Evolutionary conservation across 1,140 invertebrate genomes (phyloP).

Genomic region (Phortica variegata): DNA sequence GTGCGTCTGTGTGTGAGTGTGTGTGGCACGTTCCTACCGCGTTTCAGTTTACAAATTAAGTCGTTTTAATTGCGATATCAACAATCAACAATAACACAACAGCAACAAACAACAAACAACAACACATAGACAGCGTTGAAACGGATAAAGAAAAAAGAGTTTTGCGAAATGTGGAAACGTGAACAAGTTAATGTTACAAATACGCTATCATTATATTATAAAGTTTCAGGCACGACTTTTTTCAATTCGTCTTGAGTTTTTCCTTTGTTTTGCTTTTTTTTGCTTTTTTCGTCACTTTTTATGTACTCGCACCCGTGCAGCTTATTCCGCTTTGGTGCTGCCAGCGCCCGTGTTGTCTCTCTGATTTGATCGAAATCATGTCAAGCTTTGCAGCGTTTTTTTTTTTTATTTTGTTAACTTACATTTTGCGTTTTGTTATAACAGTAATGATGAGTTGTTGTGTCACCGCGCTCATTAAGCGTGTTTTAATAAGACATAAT

Average conservation of each 20-base stretch:
- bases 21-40: slow-evolving; percentile 10
- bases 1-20: slow-evolving; percentile 3
- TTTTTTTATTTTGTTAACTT: not conserved
- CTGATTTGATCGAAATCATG: no score
- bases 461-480: not conserved
- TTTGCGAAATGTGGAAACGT: no score
- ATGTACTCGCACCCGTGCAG: not conserved
- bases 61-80: slow-evolving; percentile 56
- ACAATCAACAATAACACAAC: slow-evolving; percentile 20
- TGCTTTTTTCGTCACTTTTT: slow-evolving; percentile 16
- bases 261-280: slow-evolving; percentile 32
- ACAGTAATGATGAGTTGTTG: no score
- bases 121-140: no score
- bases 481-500: no score
- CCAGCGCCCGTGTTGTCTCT: no score
- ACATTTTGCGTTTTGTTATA: no score
- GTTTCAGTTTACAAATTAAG: slow-evolving; percentile 52
- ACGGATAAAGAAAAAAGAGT: slow-evolving; percentile 42
- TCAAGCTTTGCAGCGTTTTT: slow-evolving; percentile 2
- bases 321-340: not conserved
- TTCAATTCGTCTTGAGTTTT: slow-evolving; percentile 10
- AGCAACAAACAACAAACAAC: no score
- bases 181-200: no score
- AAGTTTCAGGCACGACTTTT: slow-evolving; percentile 38
- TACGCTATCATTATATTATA: slow-evolving; percentile 38